These are phyloP conservation scores for Porites australiensis DNA, from an alignment of 64 coral and sea anemone genomes.

Conservation along the genomic window DNA sequence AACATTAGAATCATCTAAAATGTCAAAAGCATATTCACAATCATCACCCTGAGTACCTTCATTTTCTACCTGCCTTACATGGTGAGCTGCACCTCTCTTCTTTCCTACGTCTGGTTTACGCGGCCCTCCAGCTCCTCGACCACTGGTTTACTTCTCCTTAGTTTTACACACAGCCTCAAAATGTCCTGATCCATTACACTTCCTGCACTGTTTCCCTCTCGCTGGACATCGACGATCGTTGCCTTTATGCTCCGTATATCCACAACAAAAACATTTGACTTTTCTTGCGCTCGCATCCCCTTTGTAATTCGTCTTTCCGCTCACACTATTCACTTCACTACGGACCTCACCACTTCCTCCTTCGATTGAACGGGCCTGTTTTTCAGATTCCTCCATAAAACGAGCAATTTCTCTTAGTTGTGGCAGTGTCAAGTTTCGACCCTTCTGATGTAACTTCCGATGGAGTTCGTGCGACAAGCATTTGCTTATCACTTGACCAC, in stretches of 20 bases:
- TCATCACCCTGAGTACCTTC: too few relatives aligned
- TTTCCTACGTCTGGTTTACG: too few relatives aligned
- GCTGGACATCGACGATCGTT: slow-evolving; percentile 5
- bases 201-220: not conserved
- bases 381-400: not conserved
- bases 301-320: not conserved
- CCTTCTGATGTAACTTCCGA: slow-evolving; percentile 6
- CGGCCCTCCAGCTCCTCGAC: too few relatives aligned
- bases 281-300: not conserved
- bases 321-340: not conserved
- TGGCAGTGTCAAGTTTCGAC: not conserved
- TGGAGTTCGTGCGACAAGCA: not conserved
- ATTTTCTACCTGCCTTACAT: too few relatives aligned
- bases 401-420: too few relatives aligned
- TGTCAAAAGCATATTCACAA: too few relatives aligned
- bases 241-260: slow-evolving; percentile 20
- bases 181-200: slow-evolving; percentile 13
- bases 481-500: too few relatives aligned
- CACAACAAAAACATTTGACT: slow-evolving; percentile 3
- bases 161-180: not conserved
- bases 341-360: not conserved
- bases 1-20: too few relatives aligned
- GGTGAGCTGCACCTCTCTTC: too few relatives aligned
- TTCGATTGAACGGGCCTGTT: not conserved
- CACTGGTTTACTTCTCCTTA: too few relatives aligned